A percentile compares a stretch with the other conserved stretches of the same genome.
Evolutionary conservation across 2,797 vertebrate genomes (phyloP).

Genomic region (Eremophila alpestris): DNA sequence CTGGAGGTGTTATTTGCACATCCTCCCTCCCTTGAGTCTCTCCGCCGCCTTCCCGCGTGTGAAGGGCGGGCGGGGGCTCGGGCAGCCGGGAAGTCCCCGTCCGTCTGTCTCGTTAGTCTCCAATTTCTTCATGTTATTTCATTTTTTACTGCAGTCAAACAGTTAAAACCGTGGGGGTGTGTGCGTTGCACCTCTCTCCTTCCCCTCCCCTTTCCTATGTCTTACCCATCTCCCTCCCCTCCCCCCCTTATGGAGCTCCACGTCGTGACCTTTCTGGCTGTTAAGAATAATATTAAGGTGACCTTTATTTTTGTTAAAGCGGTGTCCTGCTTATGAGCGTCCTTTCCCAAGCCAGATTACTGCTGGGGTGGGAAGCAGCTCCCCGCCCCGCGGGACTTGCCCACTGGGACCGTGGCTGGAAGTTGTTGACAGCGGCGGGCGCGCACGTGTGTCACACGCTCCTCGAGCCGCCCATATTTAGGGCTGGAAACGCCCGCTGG

Average conservation of each 20-base stretch:
- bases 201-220: not conserved
- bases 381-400: not conserved
- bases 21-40: not conserved
- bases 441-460: not conserved
- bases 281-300: not conserved
- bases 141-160: not conserved
- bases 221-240: not conserved
- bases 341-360: not conserved
- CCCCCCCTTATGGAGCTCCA: not conserved
- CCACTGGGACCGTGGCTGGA: not conserved
- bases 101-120: not conserved
- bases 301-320: not conserved
- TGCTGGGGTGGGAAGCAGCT: not conserved
- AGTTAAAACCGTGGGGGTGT: not conserved
- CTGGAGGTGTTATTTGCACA: not conserved
- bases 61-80: not conserved
- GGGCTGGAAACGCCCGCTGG: not conserved
- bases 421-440: not conserved
- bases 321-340: not conserved
- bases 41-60: not conserved
- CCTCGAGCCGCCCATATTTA: not conserved
- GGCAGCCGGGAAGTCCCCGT: not conserved
- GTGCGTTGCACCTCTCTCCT: not conserved
- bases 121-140: not conserved
- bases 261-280: not conserved